Conservation (phyloP, 2,113 vertebrate genomes). For the Microcebus griseorufus region DNA sequence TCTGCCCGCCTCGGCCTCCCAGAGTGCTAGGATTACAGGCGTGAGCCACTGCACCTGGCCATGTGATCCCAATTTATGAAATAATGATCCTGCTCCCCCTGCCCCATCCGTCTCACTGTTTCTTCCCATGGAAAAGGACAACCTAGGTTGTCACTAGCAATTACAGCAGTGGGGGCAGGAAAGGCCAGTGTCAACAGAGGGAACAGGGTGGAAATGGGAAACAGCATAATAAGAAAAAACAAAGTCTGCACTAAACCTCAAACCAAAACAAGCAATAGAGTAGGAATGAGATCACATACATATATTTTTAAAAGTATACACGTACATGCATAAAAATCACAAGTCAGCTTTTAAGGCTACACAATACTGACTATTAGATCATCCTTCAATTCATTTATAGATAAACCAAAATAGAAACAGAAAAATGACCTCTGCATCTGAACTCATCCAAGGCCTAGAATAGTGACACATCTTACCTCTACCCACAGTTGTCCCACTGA, state of each 20-base stretch:
- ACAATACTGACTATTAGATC: constrained; percentile 53
- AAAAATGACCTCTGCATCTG: constrained; percentile 58
- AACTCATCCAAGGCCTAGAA: constrained; percentile 56
- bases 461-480: constrained; percentile 44
- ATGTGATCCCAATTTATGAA: neutral
- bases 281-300: neutral
- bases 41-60: no score
- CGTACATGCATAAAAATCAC: neutral
- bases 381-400: constrained; percentile 67
- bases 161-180: neutral
- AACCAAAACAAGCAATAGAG: neutral
- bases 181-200: neutral
- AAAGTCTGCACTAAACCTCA: neutral
- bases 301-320: neutral
- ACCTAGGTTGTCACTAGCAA: neutral
- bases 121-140: neutral
- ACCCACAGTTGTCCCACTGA: neutral
- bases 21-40: no score
- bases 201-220: neutral
- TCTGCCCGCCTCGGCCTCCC: no score
- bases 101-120: neutral
- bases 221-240: neutral
- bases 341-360: constrained; percentile 48
- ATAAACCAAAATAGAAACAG: constrained; percentile 71
- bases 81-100: neutral